Percentiles rank a stretch among this genome's conserved stretches.
These are phyloP conservation scores for Belgica antarctica DNA, from an alignment of 2,888 invertebrate species.

Conservation along the genomic window DNA sequence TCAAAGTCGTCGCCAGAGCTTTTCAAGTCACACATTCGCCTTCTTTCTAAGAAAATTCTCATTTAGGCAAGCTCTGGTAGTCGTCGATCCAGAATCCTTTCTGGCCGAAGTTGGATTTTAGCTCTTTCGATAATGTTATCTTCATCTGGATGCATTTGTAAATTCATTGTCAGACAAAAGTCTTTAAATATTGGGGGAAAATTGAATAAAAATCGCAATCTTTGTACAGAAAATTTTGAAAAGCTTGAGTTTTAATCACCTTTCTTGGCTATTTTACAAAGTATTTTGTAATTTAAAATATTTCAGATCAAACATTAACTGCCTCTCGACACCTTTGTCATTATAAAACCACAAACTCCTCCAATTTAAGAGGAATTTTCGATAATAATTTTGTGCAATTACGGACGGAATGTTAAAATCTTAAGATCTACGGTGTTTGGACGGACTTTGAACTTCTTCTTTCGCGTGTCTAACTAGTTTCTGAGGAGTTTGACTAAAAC, in stretches of 20 bases:
- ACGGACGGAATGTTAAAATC: slow-evolving; percentile 32
- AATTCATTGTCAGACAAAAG: too few relatives aligned
- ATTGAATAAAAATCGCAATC: slow-evolving; percentile 25
- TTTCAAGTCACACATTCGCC: too few relatives aligned
- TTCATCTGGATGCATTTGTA: too few relatives aligned
- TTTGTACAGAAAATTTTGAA: neutral
- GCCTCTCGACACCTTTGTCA: too few relatives aligned
- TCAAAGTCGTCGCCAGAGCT: too few relatives aligned
- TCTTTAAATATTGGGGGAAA: neutral
- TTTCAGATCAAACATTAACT: too few relatives aligned
- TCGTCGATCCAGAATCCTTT: too few relatives aligned
- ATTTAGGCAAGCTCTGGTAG: too few relatives aligned
- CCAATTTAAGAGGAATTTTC: neutral
- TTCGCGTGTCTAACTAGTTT: neutral
- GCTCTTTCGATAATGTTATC: too few relatives aligned
- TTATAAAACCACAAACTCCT: neutral
- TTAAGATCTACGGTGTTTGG: too few relatives aligned
- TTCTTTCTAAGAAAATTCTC: neutral
- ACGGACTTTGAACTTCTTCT: neutral
- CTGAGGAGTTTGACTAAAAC: neutral
- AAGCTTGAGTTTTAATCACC: too few relatives aligned
- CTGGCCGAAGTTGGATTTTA: too few relatives aligned
- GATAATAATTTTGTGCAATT: neutral
- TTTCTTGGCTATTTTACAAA: slow-evolving; percentile 2
- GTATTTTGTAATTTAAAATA: slow-evolving; percentile 13